phyloP scores from a whole-genome alignment of 2,797 vertebrate species.

The Propithecus perrieri region DNA sequence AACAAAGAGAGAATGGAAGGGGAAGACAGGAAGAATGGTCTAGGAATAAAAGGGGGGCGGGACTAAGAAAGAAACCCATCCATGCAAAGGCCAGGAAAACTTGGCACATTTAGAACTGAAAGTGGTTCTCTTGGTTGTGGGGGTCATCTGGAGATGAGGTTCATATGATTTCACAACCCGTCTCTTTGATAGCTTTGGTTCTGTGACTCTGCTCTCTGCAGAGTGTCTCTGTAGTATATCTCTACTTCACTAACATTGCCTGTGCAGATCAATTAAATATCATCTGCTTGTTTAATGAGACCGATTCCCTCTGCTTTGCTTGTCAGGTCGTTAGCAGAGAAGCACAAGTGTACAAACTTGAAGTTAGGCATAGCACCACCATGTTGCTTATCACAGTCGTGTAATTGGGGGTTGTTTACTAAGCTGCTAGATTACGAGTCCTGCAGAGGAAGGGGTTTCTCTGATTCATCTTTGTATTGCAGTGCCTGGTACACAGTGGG shows the following conservation, averaged over 20 bases:
- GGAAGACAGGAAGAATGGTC: background rate
- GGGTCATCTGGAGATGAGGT: background rate
- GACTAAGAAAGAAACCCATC: background rate
- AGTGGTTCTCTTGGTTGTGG: background rate
- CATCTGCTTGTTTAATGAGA: background rate
- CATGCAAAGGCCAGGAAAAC: background rate
- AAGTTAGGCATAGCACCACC: background rate
- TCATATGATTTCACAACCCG: background rate
- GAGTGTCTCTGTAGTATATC: background rate
- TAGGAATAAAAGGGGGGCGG: background rate
- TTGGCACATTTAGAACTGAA: background rate
- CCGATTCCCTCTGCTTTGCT: background rate
- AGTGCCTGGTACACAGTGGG: background rate
- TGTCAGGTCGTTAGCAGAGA: background rate
- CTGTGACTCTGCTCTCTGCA: background rate
- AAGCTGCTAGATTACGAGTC: background rate
- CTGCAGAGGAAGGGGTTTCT: background rate
- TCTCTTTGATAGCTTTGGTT: background rate
- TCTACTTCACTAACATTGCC: background rate
- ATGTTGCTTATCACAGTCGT: background rate
- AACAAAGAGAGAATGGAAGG: background rate
- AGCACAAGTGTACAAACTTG: rapidly evolving
- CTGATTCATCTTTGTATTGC: background rate
- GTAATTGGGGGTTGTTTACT: background rate
- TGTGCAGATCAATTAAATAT: background rate